Evolutionary conservation across 1,140 invertebrate genomes (phyloP), one percentile per base, ranked within the genome.

Genomic region (Bicyclus anynana): DNA sequence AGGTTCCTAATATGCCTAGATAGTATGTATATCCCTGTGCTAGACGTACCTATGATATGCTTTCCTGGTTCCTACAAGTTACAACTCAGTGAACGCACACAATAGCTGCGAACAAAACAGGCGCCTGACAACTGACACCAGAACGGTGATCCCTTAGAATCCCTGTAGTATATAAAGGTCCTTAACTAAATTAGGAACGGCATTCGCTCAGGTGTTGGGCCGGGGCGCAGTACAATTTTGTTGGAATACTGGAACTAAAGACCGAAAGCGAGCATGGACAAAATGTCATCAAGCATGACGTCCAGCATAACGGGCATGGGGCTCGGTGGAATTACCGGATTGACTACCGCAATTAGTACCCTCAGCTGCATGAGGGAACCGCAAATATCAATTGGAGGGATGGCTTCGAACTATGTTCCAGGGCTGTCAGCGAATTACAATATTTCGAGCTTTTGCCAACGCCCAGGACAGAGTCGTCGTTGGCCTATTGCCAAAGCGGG

Each of bases 221-320:
- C 71, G 67, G 82, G 76, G 80, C 75, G 69, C 65, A 76, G 74
- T 78, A 65, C 64, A 51, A 18, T 59, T 56, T 60, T 64, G 60
- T 60, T 57, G 54, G 53, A 58, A 60, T 13, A 58, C 14, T 67
- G 76, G 74, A 69, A 72, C 76, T 54, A 80, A 80, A 70, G 74
- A 77, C 47, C 72, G 77, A 68, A 73, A 81, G 59, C 81, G 53
- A 86, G 74, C 61, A 85, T 87, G 74, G 89, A 90, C 67, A 84
- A 85, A 56, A 89, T 86, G 86, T 87, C 87, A 49, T 83, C 86
- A 17, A 89, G 81, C 74, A 90, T 89, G 89, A 89, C 89, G 4
- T 89, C 89, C 14, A 89, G 89, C 62, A 84, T 89, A 77, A 87
- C 85, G 52, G 86, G 89, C 37, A 89, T 89, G 87, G 87, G 86